Base-by-base conservation (phyloP, 30 jellyfish, hydroid and myxozoan genomes). In the Morbakka virulenta region DNA sequence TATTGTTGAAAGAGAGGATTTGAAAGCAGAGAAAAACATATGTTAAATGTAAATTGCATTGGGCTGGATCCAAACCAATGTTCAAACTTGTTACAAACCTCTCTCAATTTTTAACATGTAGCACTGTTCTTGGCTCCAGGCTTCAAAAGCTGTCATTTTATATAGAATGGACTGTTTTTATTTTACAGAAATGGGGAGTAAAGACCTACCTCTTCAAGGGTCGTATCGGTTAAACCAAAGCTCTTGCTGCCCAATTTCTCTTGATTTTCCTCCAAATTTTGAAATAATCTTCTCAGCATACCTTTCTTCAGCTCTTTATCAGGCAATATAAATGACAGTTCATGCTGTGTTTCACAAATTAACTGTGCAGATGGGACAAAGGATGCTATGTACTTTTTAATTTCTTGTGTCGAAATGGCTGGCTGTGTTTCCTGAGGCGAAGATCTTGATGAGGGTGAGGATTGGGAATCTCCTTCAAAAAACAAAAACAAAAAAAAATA, bases 191-290 rank as follows among this genome's bases (percentile, higher is more conserved):
- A 20, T 17, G 4, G 32, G 75, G 35, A 67, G 21, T 3, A 28
- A 62, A 2, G 23, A 0, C 68, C 21, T 53, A 91, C 98, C 96
- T 91, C 98, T 79, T 91, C 98, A 0, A 91, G 81, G 3, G 96
- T 84, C 34, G 98, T 91, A 75, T 91, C 98, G 1, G 90, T 86
- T 20, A 91, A 78, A 2, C 98, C 98, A 74, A 87, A 91, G 24
- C 98, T 83, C 9, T 79, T 67, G 73, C 94, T 62, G 17, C 95
- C 96, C 34, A 91, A 74, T 28, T 52, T 33, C 17, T 72, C 80
- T 70, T 83, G 84, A 69, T 73, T 73, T 28, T 52, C 80, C 36
- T 91, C 98, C 2, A 91, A 80, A 26, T 91, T 50, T 28, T 80
- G 84, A 80, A 91, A 83, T 17, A 91, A 67, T 1, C 69, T 64